A percentile compares a stretch with the other conserved stretches of the same genome.
phyloP scores from a whole-genome alignment of 2,113 vertebrate genomes.

The Anoura caudifer region DNA sequence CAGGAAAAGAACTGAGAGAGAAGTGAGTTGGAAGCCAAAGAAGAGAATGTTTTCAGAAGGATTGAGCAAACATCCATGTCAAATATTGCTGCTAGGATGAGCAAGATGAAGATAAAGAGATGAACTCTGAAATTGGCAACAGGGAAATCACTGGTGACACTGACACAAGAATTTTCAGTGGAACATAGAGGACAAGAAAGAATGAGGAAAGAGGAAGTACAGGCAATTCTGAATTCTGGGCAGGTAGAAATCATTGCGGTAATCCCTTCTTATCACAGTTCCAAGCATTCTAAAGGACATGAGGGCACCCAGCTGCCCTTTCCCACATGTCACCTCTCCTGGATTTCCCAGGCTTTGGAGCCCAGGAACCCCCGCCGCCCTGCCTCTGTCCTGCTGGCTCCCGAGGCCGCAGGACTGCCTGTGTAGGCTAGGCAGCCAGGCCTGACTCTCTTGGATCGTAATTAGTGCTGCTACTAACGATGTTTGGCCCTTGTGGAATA shows the following conservation, averaged over 20 bases:
- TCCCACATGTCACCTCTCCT: neutral
- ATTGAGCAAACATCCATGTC: neutral
- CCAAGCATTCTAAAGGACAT: neutral
- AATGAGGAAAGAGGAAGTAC: neutral
- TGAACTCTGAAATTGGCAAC: neutral
- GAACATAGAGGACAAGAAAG: neutral
- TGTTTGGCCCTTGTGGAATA: constrained; percentile 51
- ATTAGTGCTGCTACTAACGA: constrained; percentile 55
- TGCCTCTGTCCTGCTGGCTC: neutral
- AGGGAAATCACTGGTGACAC: neutral
- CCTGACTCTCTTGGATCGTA: constrained; percentile 47
- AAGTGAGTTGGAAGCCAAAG: neutral
- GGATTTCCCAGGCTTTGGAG: neutral
- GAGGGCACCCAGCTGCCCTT: neutral
- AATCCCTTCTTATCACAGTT: neutral
- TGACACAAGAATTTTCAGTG: neutral
- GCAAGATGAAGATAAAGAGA: neutral
- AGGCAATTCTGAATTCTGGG: neutral
- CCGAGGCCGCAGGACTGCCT: neutral
- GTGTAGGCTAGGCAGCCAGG: constrained; percentile 12
- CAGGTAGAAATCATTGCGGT: neutral
- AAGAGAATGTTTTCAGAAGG: neutral
- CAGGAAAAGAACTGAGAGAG: neutral
- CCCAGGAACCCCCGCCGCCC: neutral
- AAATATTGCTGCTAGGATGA: neutral